Conservation (phyloP, 1,140 invertebrate species). For the Kradibia gibbosae region DNA sequence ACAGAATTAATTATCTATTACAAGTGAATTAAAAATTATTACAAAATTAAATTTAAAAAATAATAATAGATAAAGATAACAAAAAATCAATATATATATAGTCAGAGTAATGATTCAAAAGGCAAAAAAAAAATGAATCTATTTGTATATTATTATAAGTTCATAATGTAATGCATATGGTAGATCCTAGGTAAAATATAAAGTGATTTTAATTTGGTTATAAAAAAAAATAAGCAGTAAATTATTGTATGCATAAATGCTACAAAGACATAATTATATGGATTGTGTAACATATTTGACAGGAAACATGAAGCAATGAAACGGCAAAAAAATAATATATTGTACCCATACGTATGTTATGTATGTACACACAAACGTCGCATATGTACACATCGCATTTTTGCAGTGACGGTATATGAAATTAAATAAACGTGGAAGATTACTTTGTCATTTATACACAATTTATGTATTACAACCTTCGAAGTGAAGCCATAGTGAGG, state of each 20-base stretch:
- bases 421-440: not conserved
- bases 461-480: constrained; percentile 72
- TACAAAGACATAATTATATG: constrained; percentile 26
- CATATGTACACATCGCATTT: constrained; percentile 19
- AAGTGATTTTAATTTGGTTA: constrained; percentile 14
- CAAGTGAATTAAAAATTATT: constrained; percentile 9
- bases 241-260: constrained; percentile 13
- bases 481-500: constrained; percentile 74
- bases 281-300: constrained; percentile 31
- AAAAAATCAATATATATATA: constrained; percentile 10
- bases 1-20: too few relatives aligned
- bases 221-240: constrained; percentile 8
- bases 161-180: constrained; percentile 19
- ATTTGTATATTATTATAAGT: not conserved
- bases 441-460: not conserved
- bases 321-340: constrained; percentile 7
- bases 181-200: not conserved
- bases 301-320: constrained; percentile 16
- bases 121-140: constrained; percentile 15
- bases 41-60: constrained; percentile 15
- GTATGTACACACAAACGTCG: not conserved
- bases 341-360: too few relatives aligned
- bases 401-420: not conserved
- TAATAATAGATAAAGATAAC: constrained; percentile 20
- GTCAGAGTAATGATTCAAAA: not conserved